phyloP scores from a whole-genome alignment of 1,140 invertebrate genomes.

The Drosophila biarmipes region DNA sequence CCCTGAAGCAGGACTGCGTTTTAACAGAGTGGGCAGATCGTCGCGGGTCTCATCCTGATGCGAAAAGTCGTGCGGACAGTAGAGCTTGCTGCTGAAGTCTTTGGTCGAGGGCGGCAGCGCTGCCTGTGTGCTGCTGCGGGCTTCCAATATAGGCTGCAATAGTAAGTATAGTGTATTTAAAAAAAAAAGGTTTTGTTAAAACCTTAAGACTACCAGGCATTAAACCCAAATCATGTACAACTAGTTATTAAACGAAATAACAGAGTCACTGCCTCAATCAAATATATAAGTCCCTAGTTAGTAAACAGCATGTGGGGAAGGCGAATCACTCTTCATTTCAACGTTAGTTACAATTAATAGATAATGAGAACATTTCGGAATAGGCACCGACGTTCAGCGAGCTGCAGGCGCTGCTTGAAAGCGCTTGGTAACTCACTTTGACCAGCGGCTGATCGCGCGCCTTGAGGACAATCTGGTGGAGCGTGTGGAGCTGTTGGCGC shows the following conservation, averaged over 20 bases:
- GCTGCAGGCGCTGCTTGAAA: slow-evolving; percentile 17
- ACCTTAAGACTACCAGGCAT: neutral
- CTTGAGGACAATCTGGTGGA: slow-evolving; percentile 91
- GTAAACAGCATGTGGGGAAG: neutral
- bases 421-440: slow-evolving; percentile 85
- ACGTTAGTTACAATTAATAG: slow-evolving; percentile 49
- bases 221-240: too few species aligned
- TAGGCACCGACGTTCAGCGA: slow-evolving; percentile 17
- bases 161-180: slow-evolving; percentile 6
- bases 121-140: slow-evolving; percentile 49
- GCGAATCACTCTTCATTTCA: slow-evolving; percentile 33
- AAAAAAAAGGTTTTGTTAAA: neutral
- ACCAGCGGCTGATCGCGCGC: slow-evolving; percentile 90
- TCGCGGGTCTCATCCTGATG: slow-evolving; percentile 87
- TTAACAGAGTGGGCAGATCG: slow-evolving; percentile 87
- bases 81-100: slow-evolving; percentile 86
- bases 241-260: too few species aligned
- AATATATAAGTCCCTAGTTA: too few species aligned
- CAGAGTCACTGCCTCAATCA: too few species aligned
- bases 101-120: slow-evolving; percentile 85
- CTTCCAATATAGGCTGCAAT: slow-evolving; percentile 85
- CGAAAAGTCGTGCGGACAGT: slow-evolving; percentile 89
- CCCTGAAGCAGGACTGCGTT: slow-evolving; percentile 15
- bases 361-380: slow-evolving; percentile 18
- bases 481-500: slow-evolving; percentile 89